These are phyloP conservation scores for Hypsibius dujardini DNA, from an alignment of 1,140 invertebrate species.

Conservation along the genomic window DNA sequence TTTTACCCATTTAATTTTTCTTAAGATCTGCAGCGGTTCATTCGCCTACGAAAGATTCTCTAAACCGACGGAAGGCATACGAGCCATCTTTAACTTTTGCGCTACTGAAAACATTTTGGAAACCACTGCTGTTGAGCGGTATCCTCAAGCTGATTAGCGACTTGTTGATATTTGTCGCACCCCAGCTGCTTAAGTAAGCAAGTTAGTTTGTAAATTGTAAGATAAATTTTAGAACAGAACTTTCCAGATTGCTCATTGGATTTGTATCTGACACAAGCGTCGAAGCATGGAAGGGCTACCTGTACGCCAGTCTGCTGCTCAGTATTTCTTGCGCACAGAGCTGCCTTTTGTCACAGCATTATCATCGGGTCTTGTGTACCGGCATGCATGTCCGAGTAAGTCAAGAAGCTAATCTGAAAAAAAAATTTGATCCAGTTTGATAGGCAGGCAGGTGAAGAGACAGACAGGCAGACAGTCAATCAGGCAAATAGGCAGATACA, in stretches of 20 bases:
- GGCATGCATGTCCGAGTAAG: conserved; percentile 26
- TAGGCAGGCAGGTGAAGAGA: too few species aligned
- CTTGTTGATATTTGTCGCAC: conserved; percentile 51
- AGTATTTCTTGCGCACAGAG: conserved; percentile 63
- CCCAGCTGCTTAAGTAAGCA: conserved; percentile 45
- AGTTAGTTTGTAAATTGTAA: background rate
- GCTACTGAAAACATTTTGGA: conserved; percentile 50
- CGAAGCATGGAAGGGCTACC: conserved; percentile 39
- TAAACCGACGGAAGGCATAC: background rate
- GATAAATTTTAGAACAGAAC: background rate
- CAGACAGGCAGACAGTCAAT: too few species aligned
- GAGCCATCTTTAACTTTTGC: background rate
- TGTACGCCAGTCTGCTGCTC: conserved; percentile 45
- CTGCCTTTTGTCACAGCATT: conserved; percentile 71
- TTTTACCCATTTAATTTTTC: background rate
- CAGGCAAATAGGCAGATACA: too few species aligned
- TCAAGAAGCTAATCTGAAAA: background rate
- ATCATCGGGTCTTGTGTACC: conserved; percentile 71
- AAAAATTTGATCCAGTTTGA: too few species aligned
- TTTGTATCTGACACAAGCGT: conserved; percentile 28
- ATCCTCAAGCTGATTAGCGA: conserved; percentile 61
- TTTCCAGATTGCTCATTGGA: conserved; percentile 22
- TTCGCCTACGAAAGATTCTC: background rate
- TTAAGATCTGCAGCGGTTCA: background rate
- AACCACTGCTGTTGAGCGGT: conserved; percentile 56